Base-by-base conservation (phyloP, 2,888 invertebrate species). In the Catocala nupta region DNA sequence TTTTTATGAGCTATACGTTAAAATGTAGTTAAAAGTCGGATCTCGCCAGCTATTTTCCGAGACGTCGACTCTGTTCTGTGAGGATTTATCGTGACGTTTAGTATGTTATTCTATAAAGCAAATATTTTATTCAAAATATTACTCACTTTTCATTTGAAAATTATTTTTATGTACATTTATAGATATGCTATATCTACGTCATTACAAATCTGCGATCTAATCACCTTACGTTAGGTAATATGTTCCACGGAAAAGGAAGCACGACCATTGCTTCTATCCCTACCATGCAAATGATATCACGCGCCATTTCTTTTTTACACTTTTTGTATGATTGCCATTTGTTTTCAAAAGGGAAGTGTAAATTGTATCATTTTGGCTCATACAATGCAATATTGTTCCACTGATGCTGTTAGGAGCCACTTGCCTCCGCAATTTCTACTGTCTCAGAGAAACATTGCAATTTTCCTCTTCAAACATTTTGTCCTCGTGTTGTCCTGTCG, bases 381-480 rank as follows among this genome's bases (percentile, higher is more conserved):
- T 78, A 73, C 72, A 78, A 80, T 78, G 82, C 81, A 83, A 82
- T 83, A 81, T 84, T 81, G 81, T 80, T 78, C 72, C 77, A 71
- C 72, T 78, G 82, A 78, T 78, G 76, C 70, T 77, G 78, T 81
- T 84, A 81, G 77, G 71, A 71, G 74, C 65, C 77, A 73, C 77
- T 82, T 74, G 77, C 55, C 63, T 63, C 71, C 77, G 77, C 79
- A 81, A 87, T 85, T 86, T 82, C 73, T 80, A 79, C 71, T 77
- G 76, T 80, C 81, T 79, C 77, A 66, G 68, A 69, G 77, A 81
- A 81, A 82, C 81, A 73, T 77, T 82, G 80, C 84, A 81, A 86
- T 86, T 87, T 86, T 84, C 85, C 81, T 80, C 81, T 82, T 82
- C 72, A 82, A 87, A 83, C 76, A 84, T 84, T 85, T 83, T 80